phyloP scores from a whole-genome alignment of 2,113 vertebrate species.

The Callithrix jacchus region DNA sequence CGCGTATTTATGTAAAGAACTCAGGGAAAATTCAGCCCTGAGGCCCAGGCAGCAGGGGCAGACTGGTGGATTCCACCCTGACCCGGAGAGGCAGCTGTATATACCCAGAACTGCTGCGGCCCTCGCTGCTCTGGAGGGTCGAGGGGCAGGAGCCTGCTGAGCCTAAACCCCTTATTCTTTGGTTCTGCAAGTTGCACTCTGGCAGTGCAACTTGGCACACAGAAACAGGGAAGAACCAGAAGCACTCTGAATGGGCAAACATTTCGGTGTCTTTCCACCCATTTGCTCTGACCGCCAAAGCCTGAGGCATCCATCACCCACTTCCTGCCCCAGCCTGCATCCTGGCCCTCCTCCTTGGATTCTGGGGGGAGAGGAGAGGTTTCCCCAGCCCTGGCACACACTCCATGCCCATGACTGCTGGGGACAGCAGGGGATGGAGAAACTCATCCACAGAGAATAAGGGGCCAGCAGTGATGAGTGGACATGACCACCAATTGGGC shows the following conservation, averaged over 20 bases:
- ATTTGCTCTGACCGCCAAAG: neutral
- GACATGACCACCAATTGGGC: neutral
- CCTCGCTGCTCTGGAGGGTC: too few relatives aligned
- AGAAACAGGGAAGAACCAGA: too few relatives aligned
- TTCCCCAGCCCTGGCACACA: neutral
- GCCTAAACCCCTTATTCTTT: neutral
- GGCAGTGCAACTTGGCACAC: rapidly evolving
- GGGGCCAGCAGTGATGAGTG: rapidly evolving
- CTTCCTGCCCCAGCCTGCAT: neutral
- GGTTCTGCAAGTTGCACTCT: neutral
- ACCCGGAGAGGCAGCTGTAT: rapidly evolving
- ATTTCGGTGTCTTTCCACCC: neutral
- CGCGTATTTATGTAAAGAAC: slow-evolving; percentile 72
- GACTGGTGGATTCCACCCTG: rapidly evolving
- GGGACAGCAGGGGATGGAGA: neutral
- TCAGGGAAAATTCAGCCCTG: neutral
- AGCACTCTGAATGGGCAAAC: rapidly evolving
- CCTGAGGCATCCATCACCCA: rapidly evolving
- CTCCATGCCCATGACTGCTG: too few relatives aligned
- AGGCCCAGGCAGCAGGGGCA: neutral
- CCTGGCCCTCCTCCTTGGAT: neutral
- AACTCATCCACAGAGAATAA: too few relatives aligned
- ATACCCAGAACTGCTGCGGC: neutral
- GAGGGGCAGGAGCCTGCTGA: neutral
- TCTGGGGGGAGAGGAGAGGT: neutral